Evolutionary conservation across 2,797 vertebrate species (phyloP), one percentile per base, ranked within the genome.

Genomic region (Diglossa cyanea): DNA sequence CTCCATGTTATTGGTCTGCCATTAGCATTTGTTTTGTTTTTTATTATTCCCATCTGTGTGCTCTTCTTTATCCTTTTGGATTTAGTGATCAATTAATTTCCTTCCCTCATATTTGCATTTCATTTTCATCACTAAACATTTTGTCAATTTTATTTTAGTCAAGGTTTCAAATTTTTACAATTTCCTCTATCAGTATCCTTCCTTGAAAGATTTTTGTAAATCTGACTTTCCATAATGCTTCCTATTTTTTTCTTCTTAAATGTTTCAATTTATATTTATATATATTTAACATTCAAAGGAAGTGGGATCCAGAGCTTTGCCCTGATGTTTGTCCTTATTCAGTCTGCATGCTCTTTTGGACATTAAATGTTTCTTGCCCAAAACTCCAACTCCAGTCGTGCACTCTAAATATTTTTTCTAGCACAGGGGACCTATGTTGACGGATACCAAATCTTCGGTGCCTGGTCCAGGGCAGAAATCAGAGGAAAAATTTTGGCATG

Each of bases 61-160:
- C 68, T 95, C 20, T 77, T 93, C 90, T 80, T 93, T 74, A 75
- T 91, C 58, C 31, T 48, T 93, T 82, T 62, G 53, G 47, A 53
- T 95, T 77, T 88, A 82, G 79, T 18, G 21, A 76, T 91, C 67
- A 21, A 47, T 92, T 94, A 65, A 62, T 87, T 95, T 89, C 47
- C 75, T 76, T 95, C 37, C 35, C 26, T 90, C 30, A 26, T 72
- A 75, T 88, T 85, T 75, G 72, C 47, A 37, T 92, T 93, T 86
- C 11, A 35, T 71, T 91, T 93, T 61, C 44, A 37, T 81, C 33
- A 14, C 28, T 66, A 71, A 78, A 58, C 6, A 25, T 26, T 78
- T 87, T 66, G 20, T 55, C 24, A 10, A 13, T 84, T 86, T 80
- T 80, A 67, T 88, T 93, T 86, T 53, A 45, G 63, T 76, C 25